Percentiles rank a stretch among this genome's conserved stretches.
These are phyloP conservation scores for Cantharis rustica DNA, from an alignment of 2,888 invertebrate genomes.

Conservation along the genomic window DNA sequence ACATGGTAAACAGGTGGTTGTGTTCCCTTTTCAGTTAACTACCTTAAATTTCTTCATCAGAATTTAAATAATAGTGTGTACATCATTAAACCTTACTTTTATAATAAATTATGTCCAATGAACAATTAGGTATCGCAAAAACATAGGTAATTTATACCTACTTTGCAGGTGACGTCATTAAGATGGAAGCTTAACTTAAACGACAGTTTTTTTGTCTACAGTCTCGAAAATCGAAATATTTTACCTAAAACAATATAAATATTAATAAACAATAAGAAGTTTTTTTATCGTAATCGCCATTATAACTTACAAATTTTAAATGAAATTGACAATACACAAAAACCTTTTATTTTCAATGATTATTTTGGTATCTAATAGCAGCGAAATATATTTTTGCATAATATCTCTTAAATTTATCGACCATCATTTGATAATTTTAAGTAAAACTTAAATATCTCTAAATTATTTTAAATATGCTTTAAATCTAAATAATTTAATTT, in stretches of 20 bases:
- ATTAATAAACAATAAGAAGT: neutral
- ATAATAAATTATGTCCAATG: neutral
- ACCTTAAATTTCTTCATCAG: constrained; percentile 1
- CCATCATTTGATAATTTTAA: no score
- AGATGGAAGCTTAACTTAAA: neutral
- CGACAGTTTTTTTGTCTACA: neutral
- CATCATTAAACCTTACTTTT: neutral
- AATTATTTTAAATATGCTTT: neutral
- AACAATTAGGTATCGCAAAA: neutral
- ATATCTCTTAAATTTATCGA: no score
- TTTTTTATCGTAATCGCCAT: neutral
- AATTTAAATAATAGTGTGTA: neutral
- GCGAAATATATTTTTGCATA: neutral
- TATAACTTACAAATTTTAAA: neutral
- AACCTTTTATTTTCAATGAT: neutral
- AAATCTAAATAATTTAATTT: neutral
- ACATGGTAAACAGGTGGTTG: constrained; percentile 4
- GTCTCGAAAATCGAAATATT: neutral
- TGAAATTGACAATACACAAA: neutral
- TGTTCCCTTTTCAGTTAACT: constrained; percentile 1
- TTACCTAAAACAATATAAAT: neutral
- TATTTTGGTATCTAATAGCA: neutral
- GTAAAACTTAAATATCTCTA: no score
- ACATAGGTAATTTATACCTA: neutral
- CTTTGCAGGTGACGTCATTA: neutral